Conservation (phyloP, 2,797 vertebrate species). For the Coreius guichenoti region DNA sequence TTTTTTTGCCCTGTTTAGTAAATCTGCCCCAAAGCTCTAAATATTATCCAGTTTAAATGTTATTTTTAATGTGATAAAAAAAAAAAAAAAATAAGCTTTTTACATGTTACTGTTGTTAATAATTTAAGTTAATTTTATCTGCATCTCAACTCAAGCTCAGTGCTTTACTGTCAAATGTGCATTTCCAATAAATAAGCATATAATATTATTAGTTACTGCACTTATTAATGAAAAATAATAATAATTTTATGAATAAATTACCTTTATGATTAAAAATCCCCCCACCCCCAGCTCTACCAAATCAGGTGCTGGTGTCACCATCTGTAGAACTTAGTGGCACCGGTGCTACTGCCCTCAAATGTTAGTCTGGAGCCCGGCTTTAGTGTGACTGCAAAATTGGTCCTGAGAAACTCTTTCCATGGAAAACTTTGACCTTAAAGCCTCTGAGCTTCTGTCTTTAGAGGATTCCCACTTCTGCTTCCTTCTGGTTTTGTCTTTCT, state of each 20-base stretch:
- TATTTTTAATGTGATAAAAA: too few species aligned
- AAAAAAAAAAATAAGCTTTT: too few species aligned
- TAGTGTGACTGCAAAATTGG: background rate
- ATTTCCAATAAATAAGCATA: too few species aligned
- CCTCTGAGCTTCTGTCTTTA: constrained; percentile 12
- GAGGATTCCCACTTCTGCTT: background rate
- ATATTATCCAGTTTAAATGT: too few species aligned
- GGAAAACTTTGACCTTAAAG: constrained; percentile 52
- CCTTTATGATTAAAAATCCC: background rate
- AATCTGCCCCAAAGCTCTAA: too few species aligned
- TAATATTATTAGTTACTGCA: background rate
- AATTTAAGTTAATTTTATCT: background rate
- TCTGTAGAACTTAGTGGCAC: too few species aligned
- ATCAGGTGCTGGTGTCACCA: background rate
- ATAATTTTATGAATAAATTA: background rate
- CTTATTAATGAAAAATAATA: background rate
- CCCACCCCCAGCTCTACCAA: background rate
- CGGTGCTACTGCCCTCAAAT: background rate
- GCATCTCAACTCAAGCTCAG: background rate
- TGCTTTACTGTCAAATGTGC: too few species aligned
- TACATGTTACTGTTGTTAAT: too few species aligned
- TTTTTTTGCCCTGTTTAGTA: too few species aligned
- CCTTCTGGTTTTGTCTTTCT: background rate
- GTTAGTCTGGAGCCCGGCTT: background rate
- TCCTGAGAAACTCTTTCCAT: constrained; percentile 49